A percentile compares a stretch with the other conserved stretches of the same genome.
phyloP scores from a whole-genome alignment of 2,888 invertebrate genomes.

The Digitonthophagus gazella region DNA sequence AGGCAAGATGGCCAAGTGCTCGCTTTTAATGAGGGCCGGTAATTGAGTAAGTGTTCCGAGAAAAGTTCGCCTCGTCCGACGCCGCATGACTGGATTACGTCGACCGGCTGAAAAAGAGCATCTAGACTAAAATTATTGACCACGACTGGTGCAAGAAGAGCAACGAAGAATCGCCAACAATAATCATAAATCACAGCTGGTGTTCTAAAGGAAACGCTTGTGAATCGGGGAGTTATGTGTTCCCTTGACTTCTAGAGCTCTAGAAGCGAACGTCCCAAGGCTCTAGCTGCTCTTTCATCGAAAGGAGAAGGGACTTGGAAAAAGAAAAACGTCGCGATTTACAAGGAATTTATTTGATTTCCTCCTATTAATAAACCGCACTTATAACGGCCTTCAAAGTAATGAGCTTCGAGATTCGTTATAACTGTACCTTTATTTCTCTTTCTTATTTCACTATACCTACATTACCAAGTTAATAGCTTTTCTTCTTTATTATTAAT shows the following conservation, averaged over 20 bases:
- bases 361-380: not conserved
- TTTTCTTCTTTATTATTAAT: not conserved
- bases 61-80: not conserved
- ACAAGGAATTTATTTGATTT: not conserved
- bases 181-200: conserved; percentile 24
- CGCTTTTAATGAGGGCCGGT: conserved; percentile 9
- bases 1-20: conserved; percentile 1
- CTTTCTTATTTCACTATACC: not conserved
- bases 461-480: not conserved
- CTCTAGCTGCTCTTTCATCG: not conserved
- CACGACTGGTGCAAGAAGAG: not conserved
- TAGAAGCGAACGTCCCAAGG: conserved; percentile 2
- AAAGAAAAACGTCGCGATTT: not conserved
- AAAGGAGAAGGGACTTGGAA: not conserved
- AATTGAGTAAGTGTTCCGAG: conserved; percentile 15
- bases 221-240: conserved; percentile 9
- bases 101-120: not conserved
- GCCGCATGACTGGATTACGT: conserved; percentile 3
- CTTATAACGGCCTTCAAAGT: not conserved
- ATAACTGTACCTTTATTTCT: not conserved
- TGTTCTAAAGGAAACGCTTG: conserved; percentile 10
- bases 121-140: conserved; percentile 3
- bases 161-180: conserved; percentile 10
- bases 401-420: not conserved
- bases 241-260: not conserved